Evolutionary conservation across 2,113 vertebrate species (phyloP).

Genomic region (Tympanuchus pallidicinctus): DNA sequence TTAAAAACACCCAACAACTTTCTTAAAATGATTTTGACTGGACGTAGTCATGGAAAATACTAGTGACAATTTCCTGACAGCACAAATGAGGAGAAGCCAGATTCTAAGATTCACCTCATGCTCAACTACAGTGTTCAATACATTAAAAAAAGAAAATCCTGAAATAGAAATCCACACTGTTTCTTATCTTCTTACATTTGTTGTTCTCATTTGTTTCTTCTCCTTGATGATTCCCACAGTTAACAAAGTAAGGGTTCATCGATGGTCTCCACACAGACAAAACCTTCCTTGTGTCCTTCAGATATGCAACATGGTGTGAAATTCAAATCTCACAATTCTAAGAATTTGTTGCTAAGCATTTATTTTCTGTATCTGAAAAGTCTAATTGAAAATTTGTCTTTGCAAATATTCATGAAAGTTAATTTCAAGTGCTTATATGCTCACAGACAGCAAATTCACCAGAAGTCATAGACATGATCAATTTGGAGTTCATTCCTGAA

Average conservation of each 20-base stretch:
- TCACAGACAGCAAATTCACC: slow-evolving; percentile 19
- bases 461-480: slow-evolving; percentile 31
- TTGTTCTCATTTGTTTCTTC: neutral
- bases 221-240: neutral
- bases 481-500: slow-evolving; percentile 52
- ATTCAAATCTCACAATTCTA: slow-evolving; percentile 25
- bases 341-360: neutral
- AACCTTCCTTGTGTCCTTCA: neutral
- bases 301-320: neutral
- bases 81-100: neutral
- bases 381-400: slow-evolving; percentile 51
- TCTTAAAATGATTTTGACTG: neutral
- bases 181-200: neutral
- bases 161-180: neutral
- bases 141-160: neutral
- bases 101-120: neutral
- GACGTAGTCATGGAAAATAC: neutral
- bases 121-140: neutral
- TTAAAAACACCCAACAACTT: neutral
- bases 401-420: slow-evolving; percentile 60
- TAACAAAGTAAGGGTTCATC: neutral
- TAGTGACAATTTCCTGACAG: neutral
- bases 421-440: slow-evolving; percentile 37
- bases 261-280: neutral
- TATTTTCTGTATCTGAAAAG: slow-evolving; percentile 26